Conservation (phyloP, 2,113 vertebrate genomes). For the Cettia cetti region DNA sequence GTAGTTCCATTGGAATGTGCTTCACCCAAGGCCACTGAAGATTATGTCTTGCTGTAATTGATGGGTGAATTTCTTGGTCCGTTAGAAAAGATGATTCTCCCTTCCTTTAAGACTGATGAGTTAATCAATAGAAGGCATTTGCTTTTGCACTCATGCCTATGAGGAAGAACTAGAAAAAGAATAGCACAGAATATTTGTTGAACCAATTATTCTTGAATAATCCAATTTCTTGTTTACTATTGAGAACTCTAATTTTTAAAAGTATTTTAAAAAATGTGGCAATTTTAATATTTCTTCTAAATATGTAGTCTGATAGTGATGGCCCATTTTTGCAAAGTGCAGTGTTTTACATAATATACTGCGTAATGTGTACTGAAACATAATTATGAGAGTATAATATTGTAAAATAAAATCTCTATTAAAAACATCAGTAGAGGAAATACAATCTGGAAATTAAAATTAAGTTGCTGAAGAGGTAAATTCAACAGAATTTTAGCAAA, state of each 20-base stretch:
- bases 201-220: neutral
- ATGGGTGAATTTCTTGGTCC: neutral
- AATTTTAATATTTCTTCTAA: neutral
- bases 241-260: neutral
- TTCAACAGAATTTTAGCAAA: neutral
- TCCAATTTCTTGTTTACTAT: neutral
- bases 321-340: neutral
- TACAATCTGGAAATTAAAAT: neutral
- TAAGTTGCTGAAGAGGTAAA: neutral
- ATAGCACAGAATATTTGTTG: neutral
- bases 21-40: neutral
- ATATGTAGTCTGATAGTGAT: neutral
- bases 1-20: neutral
- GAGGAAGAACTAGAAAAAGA: neutral
- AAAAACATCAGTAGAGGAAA: neutral
- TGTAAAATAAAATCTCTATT: conserved; percentile 21
- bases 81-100: neutral
- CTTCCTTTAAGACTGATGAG: neutral
- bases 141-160: neutral
- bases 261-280: neutral
- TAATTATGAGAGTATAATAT: neutral
- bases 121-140: neutral
- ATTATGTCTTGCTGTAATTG: neutral
- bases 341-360: neutral
- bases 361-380: neutral